Conservation (phyloP, 30 jellyfish, hydroid and myxozoan species). For the Hydractinia symbiolongicarpus region DNA sequence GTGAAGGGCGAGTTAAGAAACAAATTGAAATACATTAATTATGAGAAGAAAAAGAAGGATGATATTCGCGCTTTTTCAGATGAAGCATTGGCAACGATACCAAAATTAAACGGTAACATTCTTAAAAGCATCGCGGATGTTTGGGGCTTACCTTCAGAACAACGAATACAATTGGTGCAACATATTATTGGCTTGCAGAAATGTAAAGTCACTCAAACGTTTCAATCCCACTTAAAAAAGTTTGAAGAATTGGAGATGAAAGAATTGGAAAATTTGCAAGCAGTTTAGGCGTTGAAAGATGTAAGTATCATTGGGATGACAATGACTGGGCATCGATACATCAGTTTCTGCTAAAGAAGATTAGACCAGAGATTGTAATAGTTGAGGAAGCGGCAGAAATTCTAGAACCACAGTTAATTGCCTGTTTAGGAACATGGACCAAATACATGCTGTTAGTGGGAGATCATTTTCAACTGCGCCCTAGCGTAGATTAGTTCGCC, state of each 20-base stretch:
- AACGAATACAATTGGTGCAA: conserved; percentile 26
- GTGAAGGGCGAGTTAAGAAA: conserved; percentile 15
- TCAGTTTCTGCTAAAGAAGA: conserved; percentile 27
- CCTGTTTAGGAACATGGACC: conserved; percentile 53
- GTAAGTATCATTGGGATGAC: conserved; percentile 48
- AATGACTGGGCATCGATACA: conserved; percentile 60
- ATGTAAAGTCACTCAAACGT: conserved; percentile 11
- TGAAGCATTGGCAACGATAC: conserved; percentile 19
- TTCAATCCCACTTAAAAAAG: background rate
- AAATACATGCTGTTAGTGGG: conserved; percentile 62
- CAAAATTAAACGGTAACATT: background rate
- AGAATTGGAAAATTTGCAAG: conserved; percentile 32
- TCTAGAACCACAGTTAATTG: conserved; percentile 54
- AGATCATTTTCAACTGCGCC: conserved; percentile 62
- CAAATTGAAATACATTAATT: background rate
- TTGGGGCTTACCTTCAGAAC: conserved; percentile 34
- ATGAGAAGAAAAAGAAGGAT: background rate
- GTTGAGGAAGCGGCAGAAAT: conserved; percentile 83
- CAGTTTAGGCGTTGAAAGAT: conserved; percentile 22
- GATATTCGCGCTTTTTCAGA: conserved; percentile 9
- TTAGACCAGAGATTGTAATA: conserved; percentile 47
- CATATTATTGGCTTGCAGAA: conserved; percentile 4
- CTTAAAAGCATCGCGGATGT: conserved; percentile 2
- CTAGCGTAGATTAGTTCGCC: conserved; percentile 43
- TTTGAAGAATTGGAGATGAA: conserved; percentile 25